Evolutionary conservation across 2,888 invertebrate species (phyloP), one percentile per base, ranked within the genome.

Genomic region (Hemistola chrysoprasaria): DNA sequence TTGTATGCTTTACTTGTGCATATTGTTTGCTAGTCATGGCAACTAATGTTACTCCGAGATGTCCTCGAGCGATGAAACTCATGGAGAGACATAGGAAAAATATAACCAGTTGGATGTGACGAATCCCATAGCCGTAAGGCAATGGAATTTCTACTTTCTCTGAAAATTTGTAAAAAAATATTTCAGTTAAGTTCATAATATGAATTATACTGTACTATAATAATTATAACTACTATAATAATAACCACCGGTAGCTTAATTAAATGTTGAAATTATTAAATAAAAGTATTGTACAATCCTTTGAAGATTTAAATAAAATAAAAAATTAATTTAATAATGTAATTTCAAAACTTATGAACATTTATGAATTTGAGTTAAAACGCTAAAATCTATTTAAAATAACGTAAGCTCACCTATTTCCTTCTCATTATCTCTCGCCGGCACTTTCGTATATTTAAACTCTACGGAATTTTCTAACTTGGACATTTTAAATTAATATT

Each of bases 1-100:
- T n/a, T n/a, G n/a, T n/a, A n/a, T n/a, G n/a, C n/a, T n/a, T n/a
- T n/a, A n/a, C n/a, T n/a, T n/a, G n/a, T n/a, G n/a, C n/a, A n/a
- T n/a, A n/a, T n/a, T n/a, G 8, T 6, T 26, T 22, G n/a, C 16
- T 49, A 2, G 43, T 49, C 56, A 56, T 56, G 9, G 54, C 56
- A 1, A 54, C 52, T 22, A 56, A 21, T 1, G 54, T 47, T 2
- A 56, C 52, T n/a, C 56, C 47, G 4, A 56, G 30, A 22, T 56
- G 54, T 1, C 41, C 41, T 42, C 56, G 40, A 1, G 49, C 36
- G 4, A 46, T 24, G 8, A 49, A 50, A 1, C 30, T 30, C n/a
- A 23, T 31, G 1, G 28, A 37, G 1, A 47, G n/a, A 20, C 42
- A 43, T 1, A 46, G 10, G 28, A 46, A 47, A 8, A 38, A 32